Conservation (phyloP, 1,140 invertebrate species). For the Zophobas atratus region DNA sequence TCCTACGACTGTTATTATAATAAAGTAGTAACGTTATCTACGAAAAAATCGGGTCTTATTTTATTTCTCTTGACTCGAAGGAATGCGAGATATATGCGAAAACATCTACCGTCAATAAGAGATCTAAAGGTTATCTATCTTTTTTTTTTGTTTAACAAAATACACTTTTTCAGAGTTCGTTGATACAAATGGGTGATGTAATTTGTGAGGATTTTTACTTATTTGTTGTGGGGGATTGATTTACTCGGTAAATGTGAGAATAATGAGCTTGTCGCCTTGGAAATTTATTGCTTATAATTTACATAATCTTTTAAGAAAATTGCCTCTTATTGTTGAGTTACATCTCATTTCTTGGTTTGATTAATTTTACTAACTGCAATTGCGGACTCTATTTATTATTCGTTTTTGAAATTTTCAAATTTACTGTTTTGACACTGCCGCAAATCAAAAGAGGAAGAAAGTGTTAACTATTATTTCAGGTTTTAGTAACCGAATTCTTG, state of each 20-base stretch:
- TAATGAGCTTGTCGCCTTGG: neutral
- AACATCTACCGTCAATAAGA: neutral
- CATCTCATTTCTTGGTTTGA: no score
- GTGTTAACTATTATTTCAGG: no score
- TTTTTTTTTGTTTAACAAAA: neutral
- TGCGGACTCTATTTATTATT: no score
- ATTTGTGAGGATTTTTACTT: neutral
- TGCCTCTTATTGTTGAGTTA: no score
- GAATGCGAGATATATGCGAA: neutral
- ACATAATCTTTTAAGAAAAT: neutral
- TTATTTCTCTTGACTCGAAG: slow-evolving; percentile 1
- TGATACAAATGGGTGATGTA: neutral
- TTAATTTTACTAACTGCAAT: no score
- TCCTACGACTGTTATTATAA: slow-evolving; percentile 7
- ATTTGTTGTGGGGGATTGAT: neutral
- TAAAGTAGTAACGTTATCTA: slow-evolving; percentile 10
- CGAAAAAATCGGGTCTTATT: neutral
- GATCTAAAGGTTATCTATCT: neutral
- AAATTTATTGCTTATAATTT: neutral
- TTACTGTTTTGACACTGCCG: no score
- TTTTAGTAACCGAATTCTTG: no score
- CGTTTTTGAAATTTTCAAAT: no score
- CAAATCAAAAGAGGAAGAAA: no score
- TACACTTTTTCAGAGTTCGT: neutral
- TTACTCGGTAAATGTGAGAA: neutral